A percentile compares a stretch with the other conserved stretches of the same genome.
Evolutionary conservation across 2,113 vertebrate genomes (phyloP).

Genomic region (Mohoua ochrocephala): DNA sequence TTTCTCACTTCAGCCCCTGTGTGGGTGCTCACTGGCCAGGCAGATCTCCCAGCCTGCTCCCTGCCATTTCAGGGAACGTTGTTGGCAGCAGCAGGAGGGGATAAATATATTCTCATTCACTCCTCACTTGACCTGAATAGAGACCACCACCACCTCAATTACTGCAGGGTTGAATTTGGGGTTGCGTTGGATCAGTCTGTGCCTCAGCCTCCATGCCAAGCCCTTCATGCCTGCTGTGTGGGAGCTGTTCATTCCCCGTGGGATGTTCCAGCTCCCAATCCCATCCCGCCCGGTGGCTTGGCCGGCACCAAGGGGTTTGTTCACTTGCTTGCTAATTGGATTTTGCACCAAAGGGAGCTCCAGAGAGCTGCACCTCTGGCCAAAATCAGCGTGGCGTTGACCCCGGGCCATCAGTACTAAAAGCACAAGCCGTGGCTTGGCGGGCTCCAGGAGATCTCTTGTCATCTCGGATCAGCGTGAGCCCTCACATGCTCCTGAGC

Average conservation of each 20-base stretch:
- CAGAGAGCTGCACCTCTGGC: neutral
- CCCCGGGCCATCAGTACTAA: neutral
- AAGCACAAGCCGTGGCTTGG: neutral
- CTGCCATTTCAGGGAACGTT: neutral
- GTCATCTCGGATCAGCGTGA: neutral
- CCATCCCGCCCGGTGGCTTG: accelerated
- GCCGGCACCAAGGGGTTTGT: neutral
- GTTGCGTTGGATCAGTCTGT: accelerated
- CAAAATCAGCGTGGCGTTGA: neutral
- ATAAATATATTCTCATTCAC: neutral
- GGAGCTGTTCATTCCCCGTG: neutral
- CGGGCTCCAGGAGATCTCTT: neutral
- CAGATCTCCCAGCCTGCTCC: neutral
- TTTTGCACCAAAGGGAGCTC: neutral
- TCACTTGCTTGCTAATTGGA: neutral
- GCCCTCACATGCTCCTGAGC: neutral
- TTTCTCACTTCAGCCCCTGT: neutral
- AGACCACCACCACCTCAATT: neutral
- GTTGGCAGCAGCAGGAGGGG: neutral
- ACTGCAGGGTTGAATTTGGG: neutral
- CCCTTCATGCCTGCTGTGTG: neutral
- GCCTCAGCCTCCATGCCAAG: accelerated
- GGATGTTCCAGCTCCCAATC: neutral
- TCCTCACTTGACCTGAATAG: neutral
- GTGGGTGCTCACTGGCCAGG: neutral